Evolutionary conservation across 2,888 invertebrate species (phyloP).

Genomic region (Koerneria pararmatus): DNA sequence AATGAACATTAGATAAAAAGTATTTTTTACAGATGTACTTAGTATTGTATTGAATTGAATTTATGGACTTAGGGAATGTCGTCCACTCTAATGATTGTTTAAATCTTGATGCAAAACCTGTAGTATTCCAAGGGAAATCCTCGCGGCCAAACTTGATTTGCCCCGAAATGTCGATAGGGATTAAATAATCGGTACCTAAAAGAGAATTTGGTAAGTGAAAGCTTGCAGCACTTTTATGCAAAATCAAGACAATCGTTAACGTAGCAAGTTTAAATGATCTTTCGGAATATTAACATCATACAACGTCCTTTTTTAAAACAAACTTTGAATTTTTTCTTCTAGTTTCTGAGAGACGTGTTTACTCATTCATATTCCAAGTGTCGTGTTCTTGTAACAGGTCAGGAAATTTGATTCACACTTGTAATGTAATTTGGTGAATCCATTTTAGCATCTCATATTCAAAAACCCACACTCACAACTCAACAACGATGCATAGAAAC

Average conservation of each 20-base stretch:
- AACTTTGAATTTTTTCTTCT: neutral
- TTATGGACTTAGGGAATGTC: too few relatives aligned
- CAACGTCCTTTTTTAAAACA: neutral
- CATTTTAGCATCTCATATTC: too few relatives aligned
- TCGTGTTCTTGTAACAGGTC: neutral
- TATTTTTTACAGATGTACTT: too few relatives aligned
- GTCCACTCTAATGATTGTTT: neutral
- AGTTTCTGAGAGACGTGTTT: neutral
- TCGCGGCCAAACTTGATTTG: slow-evolving; percentile 34
- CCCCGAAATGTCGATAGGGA: slow-evolving; percentile 35
- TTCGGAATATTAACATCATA: neutral
- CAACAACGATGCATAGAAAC: too few relatives aligned
- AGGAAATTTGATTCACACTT: too few relatives aligned
- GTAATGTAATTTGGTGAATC: too few relatives aligned
- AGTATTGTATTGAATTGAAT: too few relatives aligned
- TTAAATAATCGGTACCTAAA: slow-evolving; percentile 30
- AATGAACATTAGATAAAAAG: neutral
- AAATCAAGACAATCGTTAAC: too few relatives aligned
- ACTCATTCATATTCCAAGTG: neutral
- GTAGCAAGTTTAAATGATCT: neutral
- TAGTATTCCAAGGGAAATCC: slow-evolving; percentile 36
- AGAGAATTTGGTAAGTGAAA: neutral
- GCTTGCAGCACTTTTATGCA: too few relatives aligned
- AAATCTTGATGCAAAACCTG: too few relatives aligned
- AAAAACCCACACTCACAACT: too few relatives aligned